Evolutionary conservation across 64 coral and sea anemone species (phyloP).

Genomic region (Dendrophyllia cribrosa): DNA sequence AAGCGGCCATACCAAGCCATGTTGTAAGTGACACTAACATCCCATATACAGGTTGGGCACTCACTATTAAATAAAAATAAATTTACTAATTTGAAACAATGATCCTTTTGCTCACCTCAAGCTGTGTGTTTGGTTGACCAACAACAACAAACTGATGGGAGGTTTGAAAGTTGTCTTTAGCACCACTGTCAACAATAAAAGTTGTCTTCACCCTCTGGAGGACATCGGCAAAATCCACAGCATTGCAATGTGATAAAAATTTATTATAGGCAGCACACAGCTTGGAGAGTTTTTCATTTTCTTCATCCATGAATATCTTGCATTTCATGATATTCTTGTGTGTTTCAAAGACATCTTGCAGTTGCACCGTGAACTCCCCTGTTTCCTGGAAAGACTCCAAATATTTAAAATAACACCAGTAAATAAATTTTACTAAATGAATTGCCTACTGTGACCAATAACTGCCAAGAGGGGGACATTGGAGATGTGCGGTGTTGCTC

Average conservation of each 20-base stretch:
- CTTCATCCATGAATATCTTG: constrained; percentile 33
- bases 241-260: constrained; percentile 85
- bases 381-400: not conserved
- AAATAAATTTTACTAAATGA: no score
- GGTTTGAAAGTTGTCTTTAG: constrained; percentile 61
- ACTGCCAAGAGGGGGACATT: no score
- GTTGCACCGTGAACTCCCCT: constrained; percentile 48
- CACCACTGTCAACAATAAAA: constrained; percentile 64
- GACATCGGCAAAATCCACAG: constrained; percentile 82
- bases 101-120: constrained; percentile 56
- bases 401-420: not conserved
- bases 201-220: constrained; percentile 58
- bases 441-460: no score
- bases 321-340: constrained; percentile 43
- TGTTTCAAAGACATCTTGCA: constrained; percentile 18
- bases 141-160: constrained; percentile 66
- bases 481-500: no score
- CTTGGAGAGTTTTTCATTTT: not conserved
- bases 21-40: no score
- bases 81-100: no score
- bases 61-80: no score
- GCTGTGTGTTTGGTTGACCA: constrained; percentile 61
- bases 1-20: no score
- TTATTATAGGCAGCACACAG: constrained; percentile 32
- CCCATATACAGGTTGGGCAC: no score